Base-by-base conservation (phyloP, 92 coral and sea anemone species). In the Plumapathes pennacea region DNA sequence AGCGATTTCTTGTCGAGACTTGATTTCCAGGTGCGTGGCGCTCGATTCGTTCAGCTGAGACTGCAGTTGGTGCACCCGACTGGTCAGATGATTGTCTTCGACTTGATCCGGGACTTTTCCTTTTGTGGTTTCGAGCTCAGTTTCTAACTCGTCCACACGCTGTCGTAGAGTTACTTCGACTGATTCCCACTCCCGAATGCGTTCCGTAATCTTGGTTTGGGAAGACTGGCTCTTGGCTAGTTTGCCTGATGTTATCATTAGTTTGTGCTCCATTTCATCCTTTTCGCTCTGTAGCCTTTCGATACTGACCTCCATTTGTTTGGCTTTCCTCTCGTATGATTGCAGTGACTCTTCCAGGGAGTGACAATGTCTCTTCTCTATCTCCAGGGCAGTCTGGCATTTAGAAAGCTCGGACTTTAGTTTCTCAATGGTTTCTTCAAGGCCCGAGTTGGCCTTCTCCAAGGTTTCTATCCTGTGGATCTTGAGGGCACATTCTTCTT, bases 161-260 rank as follows among this genome's bases (percentile, higher is more conserved):
- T 78, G 77, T 44, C 80, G 79, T 29, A 88, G 71, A 44, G 54
- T 74, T 29, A 88, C 90, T 50, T 88, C 90, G 34, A 88, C 96
- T n/a, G 86, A 71, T 43, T 88, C 96, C 96, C 96, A 88, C 32
- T 88, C 90, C 32, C 81, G 88, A 22, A 83, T 72, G 20, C 89
- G 75, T 32, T 83, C 86, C 47, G 72, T 78, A 55, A 79, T 72
- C 40, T 75, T 75, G 25, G 67, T 62, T 17, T 62, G 74, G 1
- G 83, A 67, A 46, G 82, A 46, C 45, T 69, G 71, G 29, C 36
- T 54, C 36, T 71, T 87, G 10, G 72, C 62, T 13, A 84, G 33
- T 42, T 89, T 82, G 53, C 85, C 80, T 26, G 69, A 71, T 50
- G 73, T 83, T 48, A 78, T 25, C 2, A 69, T 60, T 12, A 94